Evolutionary conservation across 2,888 invertebrate species (phyloP).

Genomic region (Acronicta leporina): DNA sequence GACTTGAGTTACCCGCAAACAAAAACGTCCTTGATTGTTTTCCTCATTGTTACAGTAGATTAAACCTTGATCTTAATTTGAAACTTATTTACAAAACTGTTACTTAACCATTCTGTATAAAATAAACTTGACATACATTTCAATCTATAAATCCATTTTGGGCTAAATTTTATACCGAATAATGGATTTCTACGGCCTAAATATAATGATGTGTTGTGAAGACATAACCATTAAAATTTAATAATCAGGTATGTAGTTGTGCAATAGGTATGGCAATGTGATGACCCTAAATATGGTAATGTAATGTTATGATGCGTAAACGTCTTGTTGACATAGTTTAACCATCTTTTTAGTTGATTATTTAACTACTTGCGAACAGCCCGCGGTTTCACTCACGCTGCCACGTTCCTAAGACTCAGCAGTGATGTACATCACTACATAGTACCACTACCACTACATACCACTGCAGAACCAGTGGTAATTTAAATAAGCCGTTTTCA

Average conservation of each 20-base stretch:
- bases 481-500: no score
- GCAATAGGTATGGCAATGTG: background rate
- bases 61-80: conserved; percentile 46
- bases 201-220: background rate
- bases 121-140: conserved; percentile 25
- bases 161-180: background rate
- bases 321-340: no score
- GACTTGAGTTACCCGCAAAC: conserved; percentile 5
- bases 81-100: conserved; percentile 22
- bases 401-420: no score
- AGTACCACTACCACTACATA: no score
- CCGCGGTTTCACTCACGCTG: no score
- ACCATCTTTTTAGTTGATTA: no score
- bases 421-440: no score
- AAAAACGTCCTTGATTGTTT: conserved; percentile 38
- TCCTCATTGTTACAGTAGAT: conserved; percentile 23
- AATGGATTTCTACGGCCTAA: background rate
- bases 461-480: no score
- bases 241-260: background rate
- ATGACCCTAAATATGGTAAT: no score
- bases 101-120: conserved; percentile 23
- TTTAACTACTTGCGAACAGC: no score
- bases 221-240: background rate
- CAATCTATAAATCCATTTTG: background rate
- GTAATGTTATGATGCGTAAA: no score